phyloP scores from a whole-genome alignment of 2,113 vertebrate genomes.

The Apistogramma diplotaenia region DNA sequence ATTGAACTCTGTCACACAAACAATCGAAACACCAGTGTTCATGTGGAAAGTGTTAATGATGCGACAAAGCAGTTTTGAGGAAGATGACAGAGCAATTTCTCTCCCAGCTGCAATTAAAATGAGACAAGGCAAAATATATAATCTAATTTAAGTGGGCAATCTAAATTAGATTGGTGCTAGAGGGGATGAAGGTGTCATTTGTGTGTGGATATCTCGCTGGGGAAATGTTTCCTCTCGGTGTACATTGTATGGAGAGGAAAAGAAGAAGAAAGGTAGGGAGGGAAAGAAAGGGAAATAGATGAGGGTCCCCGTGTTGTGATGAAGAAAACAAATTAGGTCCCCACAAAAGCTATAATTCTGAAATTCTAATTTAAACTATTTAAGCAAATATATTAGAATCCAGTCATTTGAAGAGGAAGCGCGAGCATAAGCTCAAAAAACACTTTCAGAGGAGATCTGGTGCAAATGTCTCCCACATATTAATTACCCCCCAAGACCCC shows the following conservation, averaged over 20 bases:
- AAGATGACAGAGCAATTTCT: constrained; percentile 44
- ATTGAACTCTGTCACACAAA: constrained; percentile 21
- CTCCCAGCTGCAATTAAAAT: constrained; percentile 52
- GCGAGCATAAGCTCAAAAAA: constrained; percentile 35
- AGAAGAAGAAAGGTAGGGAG: neutral
- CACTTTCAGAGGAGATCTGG: constrained; percentile 36
- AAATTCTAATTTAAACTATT: constrained; percentile 51
- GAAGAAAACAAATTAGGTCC: neutral
- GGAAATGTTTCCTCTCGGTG: constrained; percentile 18
- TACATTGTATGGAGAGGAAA: neutral
- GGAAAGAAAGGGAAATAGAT: neutral
- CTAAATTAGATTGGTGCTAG: constrained; percentile 47
- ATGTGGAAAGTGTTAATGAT: constrained; percentile 19
- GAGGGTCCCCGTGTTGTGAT: neutral
- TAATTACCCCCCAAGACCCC: constrained; percentile 31
- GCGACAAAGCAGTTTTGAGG: constrained; percentile 18
- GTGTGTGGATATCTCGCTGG: constrained; percentile 19
- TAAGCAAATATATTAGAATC: constrained; percentile 39
- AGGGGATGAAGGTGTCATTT: constrained; percentile 30
- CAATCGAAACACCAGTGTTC: constrained; percentile 17
- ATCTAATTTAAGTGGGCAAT: constrained; percentile 52
- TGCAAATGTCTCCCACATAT: constrained; percentile 47
- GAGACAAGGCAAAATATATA: constrained; percentile 49
- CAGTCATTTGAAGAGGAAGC: constrained; percentile 33
- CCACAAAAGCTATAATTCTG: constrained; percentile 39